A percentile compares a stretch with the other conserved stretches of the same genome.
These are phyloP conservation scores for Hypotaenidia philippensis DNA, from an alignment of 2,797 vertebrate species.

Conservation along the genomic window DNA sequence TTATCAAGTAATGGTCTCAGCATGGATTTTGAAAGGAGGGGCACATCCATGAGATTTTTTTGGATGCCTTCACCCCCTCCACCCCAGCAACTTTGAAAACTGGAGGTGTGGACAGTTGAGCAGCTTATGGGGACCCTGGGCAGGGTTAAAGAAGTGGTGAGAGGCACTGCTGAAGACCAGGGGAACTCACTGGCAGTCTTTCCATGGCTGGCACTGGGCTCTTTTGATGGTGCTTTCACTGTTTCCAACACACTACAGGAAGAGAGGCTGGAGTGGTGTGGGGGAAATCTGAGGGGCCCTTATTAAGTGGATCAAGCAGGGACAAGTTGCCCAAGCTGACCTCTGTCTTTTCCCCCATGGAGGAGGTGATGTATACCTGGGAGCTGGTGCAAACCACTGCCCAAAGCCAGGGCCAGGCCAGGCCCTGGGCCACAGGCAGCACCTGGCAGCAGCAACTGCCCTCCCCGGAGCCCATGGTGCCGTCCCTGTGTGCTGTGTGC, in stretches of 20 bases:
- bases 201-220: not conserved
- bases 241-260: not conserved
- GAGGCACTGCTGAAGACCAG: not conserved
- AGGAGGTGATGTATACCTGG: not conserved
- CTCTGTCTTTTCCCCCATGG: rapidly evolving
- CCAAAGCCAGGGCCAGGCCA: not conserved
- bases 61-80: not conserved
- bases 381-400: not conserved
- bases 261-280: not conserved
- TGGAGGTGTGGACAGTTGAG: not conserved
- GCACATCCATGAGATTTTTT: not conserved
- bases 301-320: not conserved
- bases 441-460: not conserved
- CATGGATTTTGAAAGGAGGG: not conserved
- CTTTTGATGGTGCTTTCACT: not conserved
- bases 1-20: not conserved
- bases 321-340: not conserved
- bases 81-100: not conserved
- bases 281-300: not conserved
- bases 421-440: not conserved
- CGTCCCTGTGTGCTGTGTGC: too few species aligned
- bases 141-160: not conserved
- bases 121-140: too few species aligned
- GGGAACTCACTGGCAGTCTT: not conserved
- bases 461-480: rapidly evolving